phyloP scores from a whole-genome alignment of 2,113 vertebrate genomes.

The Proteles cristata region DNA sequence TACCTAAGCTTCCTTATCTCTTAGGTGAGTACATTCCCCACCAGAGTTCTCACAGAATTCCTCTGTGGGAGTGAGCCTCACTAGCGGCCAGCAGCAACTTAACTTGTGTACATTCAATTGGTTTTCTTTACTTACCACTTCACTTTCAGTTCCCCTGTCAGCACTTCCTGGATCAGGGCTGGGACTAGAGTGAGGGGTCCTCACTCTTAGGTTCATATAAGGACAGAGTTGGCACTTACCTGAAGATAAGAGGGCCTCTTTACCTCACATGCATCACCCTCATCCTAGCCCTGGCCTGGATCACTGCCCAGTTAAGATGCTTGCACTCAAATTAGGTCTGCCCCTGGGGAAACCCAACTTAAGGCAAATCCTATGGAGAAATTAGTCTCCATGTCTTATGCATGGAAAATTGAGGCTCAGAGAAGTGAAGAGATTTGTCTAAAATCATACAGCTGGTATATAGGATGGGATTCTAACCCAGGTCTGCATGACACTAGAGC shows the following conservation, averaged over 20 bases:
- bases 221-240: background rate
- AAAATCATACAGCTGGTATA: background rate
- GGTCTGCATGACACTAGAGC: background rate
- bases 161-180: background rate
- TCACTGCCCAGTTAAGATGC: background rate
- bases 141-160: background rate
- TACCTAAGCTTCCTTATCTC: background rate
- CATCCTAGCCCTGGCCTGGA: background rate
- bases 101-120: background rate
- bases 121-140: background rate
- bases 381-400: background rate
- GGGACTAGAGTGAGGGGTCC: background rate
- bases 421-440: background rate
- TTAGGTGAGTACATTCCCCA: background rate
- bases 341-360: background rate
- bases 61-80: background rate
- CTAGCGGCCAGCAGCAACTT: background rate
- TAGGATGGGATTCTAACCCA: background rate
- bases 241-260: background rate
- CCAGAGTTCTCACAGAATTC: background rate
- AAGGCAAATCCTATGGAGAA: slow-evolving; percentile 1
- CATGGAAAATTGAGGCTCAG: background rate
- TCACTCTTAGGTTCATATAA: background rate
- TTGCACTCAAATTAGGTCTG: background rate
- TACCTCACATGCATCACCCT: background rate